phyloP scores from a whole-genome alignment of 2,113 vertebrate species.

The Forbesichthys agassizii region DNA sequence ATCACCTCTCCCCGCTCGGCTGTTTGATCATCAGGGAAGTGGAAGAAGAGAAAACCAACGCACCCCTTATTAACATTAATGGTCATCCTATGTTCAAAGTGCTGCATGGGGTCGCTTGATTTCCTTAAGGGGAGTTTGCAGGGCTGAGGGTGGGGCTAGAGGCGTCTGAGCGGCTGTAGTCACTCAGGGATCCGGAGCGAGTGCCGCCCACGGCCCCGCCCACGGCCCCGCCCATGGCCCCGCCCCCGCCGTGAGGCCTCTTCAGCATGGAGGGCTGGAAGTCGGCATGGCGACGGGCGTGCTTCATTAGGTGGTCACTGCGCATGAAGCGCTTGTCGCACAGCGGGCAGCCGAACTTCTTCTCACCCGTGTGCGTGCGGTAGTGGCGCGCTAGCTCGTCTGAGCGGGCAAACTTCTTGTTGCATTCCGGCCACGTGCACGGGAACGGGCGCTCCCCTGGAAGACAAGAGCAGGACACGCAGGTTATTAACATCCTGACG shows the following conservation, averaged over 20 bases:
- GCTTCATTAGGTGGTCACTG: constrained; percentile 88
- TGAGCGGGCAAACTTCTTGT: constrained; percentile 88
- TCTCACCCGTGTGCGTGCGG: constrained; percentile 90
- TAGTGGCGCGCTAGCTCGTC: constrained; percentile 88
- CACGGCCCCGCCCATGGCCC: constrained; percentile 61
- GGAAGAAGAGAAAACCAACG: not conserved
- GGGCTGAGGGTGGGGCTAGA: constrained; percentile 86
- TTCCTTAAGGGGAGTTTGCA: constrained; percentile 79
- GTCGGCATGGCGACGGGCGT: constrained; percentile 84
- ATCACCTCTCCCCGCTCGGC: not conserved
- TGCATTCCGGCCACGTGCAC: constrained; percentile 87
- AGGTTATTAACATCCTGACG: not conserved
- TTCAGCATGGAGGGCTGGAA: constrained; percentile 88
- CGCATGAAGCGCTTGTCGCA: constrained; percentile 83
- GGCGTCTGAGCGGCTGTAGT: constrained; percentile 87
- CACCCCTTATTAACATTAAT: not conserved
- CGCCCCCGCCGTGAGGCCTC: constrained; percentile 26
- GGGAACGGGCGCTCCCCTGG: constrained; percentile 87
- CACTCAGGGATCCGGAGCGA: constrained; percentile 83
- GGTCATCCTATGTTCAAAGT: constrained; percentile 56
- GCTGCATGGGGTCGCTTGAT: constrained; percentile 44
- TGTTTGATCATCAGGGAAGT: not conserved
- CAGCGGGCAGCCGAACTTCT: constrained; percentile 87
- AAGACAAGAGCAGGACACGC: not conserved
- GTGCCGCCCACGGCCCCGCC: constrained; percentile 35